Evolutionary conservation across 2,888 invertebrate genomes (phyloP), one percentile per base, ranked within the genome.

Genomic region (Caenorhabditis becei): DNA sequence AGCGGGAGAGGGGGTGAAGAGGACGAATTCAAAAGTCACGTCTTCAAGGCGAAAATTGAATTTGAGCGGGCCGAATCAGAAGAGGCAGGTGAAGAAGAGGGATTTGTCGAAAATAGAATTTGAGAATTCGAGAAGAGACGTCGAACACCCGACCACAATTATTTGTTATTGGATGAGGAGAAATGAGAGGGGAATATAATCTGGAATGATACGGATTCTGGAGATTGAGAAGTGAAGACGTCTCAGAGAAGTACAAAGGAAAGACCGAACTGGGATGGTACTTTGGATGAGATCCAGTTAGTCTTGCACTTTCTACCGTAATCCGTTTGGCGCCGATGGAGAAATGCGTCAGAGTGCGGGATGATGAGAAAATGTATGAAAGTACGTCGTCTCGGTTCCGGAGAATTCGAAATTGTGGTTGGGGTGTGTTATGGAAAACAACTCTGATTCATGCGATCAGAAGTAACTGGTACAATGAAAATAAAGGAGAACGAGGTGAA

Each of bases 1-100:
- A 24, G 23, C 8, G 1, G 58, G 56, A 26, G 56, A 41, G 28
- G 51, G 41, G 41, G 28, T 14, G 58, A 51, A 58, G 24, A 35
- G 28, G 4, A 20, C 35, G 37, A 74, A 74, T 63, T 63, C 72
- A 56, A 56, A 63, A 63, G 63, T 63, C 72, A 65, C 44, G 65
- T 54, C 63, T 72, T 74, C 49, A 53, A 74, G 59, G 74, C 66
- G 74, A 74, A 74, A 74, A 74, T 74, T 74, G 65, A 74, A 59
- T 74, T 74, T 56, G 44, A 41, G 53, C 14, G 67, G 32, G 56
- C 28, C 61, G 56, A 72, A 49, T 62, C 62, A 65, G 65, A 63
- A 74, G 56, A 47, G 35, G 63, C 56, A 74, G 72, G 58, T 58
- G 72, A 65, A 65, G 63, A 63, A 26, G 37, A 58, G 28, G 49